Percentiles rank a stretch among this genome's conserved stretches.
Evolutionary conservation across 2,113 vertebrate genomes (phyloP).

Genomic region (Syngnathus typhle): DNA sequence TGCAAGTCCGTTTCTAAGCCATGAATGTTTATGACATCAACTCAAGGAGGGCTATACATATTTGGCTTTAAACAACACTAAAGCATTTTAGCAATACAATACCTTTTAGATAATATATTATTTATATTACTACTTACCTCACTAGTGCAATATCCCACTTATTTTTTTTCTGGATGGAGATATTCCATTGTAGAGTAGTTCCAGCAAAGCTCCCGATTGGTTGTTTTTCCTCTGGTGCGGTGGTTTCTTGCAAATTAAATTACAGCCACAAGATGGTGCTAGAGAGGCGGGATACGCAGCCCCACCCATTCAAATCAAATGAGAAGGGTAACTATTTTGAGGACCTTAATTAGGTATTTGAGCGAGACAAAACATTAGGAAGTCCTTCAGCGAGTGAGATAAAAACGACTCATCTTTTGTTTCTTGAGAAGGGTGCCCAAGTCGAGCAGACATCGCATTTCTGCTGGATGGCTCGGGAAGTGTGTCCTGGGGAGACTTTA

Average conservation of each 20-base stretch:
- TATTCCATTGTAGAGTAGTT: background rate
- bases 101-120: too few species aligned
- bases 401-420: background rate
- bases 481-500: rapidly evolving
- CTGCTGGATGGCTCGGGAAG: slow-evolving; percentile 70
- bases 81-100: background rate
- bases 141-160: background rate
- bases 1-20: background rate
- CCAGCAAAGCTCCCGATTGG: too few species aligned
- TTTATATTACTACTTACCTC: background rate
- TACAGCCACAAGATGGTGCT: too few species aligned
- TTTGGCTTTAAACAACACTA: background rate
- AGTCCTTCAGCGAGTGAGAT: too few species aligned
- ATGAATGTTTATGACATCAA: background rate
- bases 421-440: slow-evolving; percentile 50
- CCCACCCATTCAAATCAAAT: too few species aligned
- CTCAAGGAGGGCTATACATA: background rate
- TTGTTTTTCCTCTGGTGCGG: too few species aligned
- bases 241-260: too few species aligned
- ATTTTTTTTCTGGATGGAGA: too few species aligned
- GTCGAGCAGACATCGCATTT: slow-evolving; percentile 61
- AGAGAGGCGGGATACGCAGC: too few species aligned
- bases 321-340: too few species aligned
- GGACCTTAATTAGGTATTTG: too few species aligned
- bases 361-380: too few species aligned